Evolutionary conservation across 2,797 vertebrate genomes (phyloP).

Genomic region (Ctenosaura bakeri): DNA sequence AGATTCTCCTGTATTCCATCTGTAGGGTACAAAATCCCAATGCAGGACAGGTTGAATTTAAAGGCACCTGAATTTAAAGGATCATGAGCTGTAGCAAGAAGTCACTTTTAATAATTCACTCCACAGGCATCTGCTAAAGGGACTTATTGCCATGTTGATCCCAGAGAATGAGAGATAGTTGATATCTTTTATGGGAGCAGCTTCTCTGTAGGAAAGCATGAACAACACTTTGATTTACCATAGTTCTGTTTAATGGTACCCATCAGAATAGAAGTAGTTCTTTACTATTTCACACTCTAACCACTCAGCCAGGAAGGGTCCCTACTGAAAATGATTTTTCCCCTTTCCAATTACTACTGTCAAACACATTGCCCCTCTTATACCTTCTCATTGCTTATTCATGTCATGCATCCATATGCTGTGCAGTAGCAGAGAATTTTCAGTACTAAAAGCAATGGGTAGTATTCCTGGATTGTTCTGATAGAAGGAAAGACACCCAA

Average conservation of each 20-base stretch:
- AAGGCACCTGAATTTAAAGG: conserved; percentile 1
- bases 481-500: neutral
- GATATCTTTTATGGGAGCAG: conserved; percentile 8
- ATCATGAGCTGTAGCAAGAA: neutral
- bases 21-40: neutral
- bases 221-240: neutral
- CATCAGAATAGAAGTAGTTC: conserved; percentile 6
- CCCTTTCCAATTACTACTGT: neutral
- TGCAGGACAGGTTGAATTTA: neutral
- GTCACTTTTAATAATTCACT: conserved; percentile 15
- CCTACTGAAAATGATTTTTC: neutral
- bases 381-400: neutral
- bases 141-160: conserved; percentile 16
- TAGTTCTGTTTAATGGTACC: neutral
- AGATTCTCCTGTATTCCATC: neutral
- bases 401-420: neutral
- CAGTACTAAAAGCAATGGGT: neutral
- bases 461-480: neutral
- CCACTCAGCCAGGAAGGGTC: neutral
- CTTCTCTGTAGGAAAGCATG: neutral
- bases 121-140: neutral
- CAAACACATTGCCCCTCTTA: neutral
- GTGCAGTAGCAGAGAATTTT: neutral
- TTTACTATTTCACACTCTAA: neutral
- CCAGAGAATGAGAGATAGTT: neutral